Percentiles rank a stretch among this genome's conserved stretches.
These are phyloP conservation scores for Leucania comma DNA, from an alignment of 2,888 invertebrate species.

Conservation along the genomic window DNA sequence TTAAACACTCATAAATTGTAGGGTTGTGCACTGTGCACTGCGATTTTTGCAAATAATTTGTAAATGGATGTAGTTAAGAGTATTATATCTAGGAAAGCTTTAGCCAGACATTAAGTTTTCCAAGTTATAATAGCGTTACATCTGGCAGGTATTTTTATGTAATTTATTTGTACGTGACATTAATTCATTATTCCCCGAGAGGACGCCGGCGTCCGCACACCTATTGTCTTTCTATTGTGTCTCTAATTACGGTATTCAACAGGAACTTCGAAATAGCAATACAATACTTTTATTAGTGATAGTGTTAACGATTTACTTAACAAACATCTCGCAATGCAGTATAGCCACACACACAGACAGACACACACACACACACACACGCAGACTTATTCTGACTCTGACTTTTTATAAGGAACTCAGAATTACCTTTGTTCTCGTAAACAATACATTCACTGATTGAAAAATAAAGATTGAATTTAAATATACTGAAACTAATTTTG, in stretches of 20 bases:
- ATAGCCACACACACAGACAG: too few species aligned
- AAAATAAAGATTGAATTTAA: background rate
- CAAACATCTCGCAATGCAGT: background rate
- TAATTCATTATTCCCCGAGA: too few species aligned
- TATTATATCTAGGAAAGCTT: background rate
- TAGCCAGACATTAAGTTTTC: background rate
- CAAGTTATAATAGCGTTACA: background rate
- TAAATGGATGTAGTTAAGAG: background rate
- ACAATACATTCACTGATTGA: slow-evolving; percentile 5
- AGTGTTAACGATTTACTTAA: background rate
- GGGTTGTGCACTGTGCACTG: slow-evolving; percentile 16
- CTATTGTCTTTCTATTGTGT: too few species aligned
- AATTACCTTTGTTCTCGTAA: background rate
- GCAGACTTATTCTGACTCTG: too few species aligned
- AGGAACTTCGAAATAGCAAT: background rate
- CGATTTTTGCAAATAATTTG: slow-evolving; percentile 9
- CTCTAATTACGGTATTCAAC: too few species aligned
- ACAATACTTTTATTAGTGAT: background rate
- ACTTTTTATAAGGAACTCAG: background rate
- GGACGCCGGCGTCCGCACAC: too few species aligned
- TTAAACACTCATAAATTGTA: slow-evolving; percentile 52
- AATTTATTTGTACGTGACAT: background rate
- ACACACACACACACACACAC: too few species aligned
- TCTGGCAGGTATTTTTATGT: background rate
- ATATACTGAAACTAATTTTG: background rate